Evolutionary conservation across 2,888 invertebrate genomes (phyloP).

Genomic region (Meiosimyza platycephala): DNA sequence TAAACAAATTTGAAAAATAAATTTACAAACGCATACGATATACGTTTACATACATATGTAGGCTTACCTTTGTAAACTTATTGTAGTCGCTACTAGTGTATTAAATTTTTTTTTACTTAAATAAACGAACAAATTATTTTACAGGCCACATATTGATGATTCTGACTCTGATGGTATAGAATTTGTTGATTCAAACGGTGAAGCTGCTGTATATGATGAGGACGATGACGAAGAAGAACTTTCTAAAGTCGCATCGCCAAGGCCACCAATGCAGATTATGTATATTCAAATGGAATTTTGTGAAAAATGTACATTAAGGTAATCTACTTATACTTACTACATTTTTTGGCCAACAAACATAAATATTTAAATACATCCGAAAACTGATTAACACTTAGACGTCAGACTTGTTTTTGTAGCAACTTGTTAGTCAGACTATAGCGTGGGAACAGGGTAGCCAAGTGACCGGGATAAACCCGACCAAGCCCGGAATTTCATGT

Average conservation of each 20-base stretch:
- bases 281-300: conserved; percentile 99
- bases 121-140: background rate
- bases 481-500: too few species aligned
- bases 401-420: too few species aligned
- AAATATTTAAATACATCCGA: background rate
- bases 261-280: conserved; percentile 70
- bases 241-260: conserved; percentile 55
- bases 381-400: too few species aligned
- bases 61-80: too few species aligned
- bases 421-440: too few species aligned
- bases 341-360: background rate
- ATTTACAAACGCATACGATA: too few species aligned
- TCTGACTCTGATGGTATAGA: conserved; percentile 66
- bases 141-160: conserved; percentile 59
- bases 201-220: conserved; percentile 58
- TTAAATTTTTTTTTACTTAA: too few species aligned
- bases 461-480: too few species aligned
- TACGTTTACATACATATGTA: too few species aligned
- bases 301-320: conserved; percentile 90
- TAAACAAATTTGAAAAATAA: too few species aligned
- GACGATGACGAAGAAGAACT: conserved; percentile 50
- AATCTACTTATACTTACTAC: conserved; percentile 61
- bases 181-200: conserved; percentile 65
- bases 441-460: too few species aligned
- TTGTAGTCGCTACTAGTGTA: too few species aligned